Evolutionary conservation across 2,888 invertebrate genomes (phyloP).

Genomic region (Diarsia rubi): DNA sequence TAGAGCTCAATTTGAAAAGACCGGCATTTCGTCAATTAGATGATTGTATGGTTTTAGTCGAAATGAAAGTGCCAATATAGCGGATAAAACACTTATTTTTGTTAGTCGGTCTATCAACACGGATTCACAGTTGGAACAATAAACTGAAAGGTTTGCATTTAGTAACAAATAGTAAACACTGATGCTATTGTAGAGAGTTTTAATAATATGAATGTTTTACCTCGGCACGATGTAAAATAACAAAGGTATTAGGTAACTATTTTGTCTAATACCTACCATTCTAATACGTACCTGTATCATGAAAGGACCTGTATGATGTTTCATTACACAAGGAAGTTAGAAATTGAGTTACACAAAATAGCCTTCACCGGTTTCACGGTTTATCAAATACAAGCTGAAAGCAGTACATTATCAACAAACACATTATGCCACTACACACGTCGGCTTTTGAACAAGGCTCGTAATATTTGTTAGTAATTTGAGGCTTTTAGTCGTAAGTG

Average conservation of each 20-base stretch:
- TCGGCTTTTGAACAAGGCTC: slow-evolving; percentile 11
- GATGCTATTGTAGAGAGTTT: background rate
- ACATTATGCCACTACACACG: slow-evolving; percentile 30
- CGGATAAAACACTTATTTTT: background rate
- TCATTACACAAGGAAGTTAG: background rate
- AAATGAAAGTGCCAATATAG: background rate
- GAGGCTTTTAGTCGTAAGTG: slow-evolving; percentile 47
- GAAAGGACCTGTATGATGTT: background rate
- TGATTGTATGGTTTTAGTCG: background rate
- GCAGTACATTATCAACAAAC: slow-evolving; percentile 33
- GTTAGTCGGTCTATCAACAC: background rate
- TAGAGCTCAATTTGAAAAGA: background rate
- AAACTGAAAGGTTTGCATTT: background rate
- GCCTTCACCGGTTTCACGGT: background rate
- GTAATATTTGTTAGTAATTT: slow-evolving; percentile 35
- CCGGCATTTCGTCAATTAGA: background rate
- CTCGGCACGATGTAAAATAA: background rate
- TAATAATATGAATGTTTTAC: background rate
- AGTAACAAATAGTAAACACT: background rate
- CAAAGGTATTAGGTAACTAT: background rate
- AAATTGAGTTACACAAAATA: background rate
- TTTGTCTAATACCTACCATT: too few relatives aligned
- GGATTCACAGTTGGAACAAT: background rate
- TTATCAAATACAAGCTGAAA: slow-evolving; percentile 33
- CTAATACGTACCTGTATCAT: too few relatives aligned